phyloP scores from a whole-genome alignment of 2,113 vertebrate species.

The Leiothrix lutea region DNA sequence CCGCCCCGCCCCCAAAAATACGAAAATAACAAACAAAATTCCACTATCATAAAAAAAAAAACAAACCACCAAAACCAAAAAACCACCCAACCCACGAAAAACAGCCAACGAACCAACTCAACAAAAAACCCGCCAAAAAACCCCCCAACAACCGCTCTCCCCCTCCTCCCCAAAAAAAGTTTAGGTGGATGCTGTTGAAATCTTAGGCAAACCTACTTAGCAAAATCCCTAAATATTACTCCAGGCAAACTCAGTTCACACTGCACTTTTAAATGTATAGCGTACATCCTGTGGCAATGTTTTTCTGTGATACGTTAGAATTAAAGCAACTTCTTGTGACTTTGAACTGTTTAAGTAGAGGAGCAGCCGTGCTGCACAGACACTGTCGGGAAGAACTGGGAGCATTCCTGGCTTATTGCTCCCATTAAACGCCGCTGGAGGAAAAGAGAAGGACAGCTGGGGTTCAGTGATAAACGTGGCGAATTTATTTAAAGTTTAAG shows the following conservation, averaged over 20 bases:
- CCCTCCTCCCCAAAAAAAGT: too few relatives aligned
- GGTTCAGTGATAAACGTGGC: rapidly evolving
- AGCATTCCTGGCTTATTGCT: rapidly evolving
- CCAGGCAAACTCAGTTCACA: neutral
- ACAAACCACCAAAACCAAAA: neutral
- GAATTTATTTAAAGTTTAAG: neutral
- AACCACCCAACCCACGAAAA: too few relatives aligned
- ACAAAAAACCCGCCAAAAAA: too few relatives aligned
- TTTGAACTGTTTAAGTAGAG: neutral
- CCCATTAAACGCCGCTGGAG: neutral
- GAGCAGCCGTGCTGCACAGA: neutral
- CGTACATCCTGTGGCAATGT: neutral
- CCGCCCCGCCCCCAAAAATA: rapidly evolving
- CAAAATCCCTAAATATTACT: neutral
- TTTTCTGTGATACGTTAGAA: rapidly evolving
- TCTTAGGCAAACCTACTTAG: neutral
- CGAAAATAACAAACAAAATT: neutral
- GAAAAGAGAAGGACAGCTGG: neutral
- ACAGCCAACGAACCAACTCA: too few relatives aligned
- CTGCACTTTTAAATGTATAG: too few relatives aligned
- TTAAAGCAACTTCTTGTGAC: neutral
- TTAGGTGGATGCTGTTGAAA: neutral
- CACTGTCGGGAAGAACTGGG: neutral
- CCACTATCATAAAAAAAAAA: neutral
- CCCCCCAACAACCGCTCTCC: too few relatives aligned